Evolutionary conservation across 2,888 invertebrate genomes (phyloP).

Genomic region (Leucophenga maculata): DNA sequence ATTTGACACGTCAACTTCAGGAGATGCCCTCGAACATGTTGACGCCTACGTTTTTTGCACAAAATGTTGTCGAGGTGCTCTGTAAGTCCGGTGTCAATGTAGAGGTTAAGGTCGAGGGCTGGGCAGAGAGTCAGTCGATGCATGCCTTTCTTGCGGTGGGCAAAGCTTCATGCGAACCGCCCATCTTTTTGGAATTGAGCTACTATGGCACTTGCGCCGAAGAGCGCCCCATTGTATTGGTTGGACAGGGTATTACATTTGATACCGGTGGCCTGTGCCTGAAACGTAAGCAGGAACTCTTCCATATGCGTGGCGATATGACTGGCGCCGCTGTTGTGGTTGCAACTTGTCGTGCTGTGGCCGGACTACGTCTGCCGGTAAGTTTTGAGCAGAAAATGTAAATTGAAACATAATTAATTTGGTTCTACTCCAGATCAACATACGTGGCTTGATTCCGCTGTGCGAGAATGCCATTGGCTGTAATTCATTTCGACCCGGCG

Average conservation of each 20-base stretch:
- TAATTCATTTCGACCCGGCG: constrained; percentile 76
- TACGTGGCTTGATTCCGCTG: constrained; percentile 71
- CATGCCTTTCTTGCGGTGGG: too few relatives aligned
- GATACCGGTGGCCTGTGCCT: constrained; percentile 72
- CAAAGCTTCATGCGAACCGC: constrained; percentile 58
- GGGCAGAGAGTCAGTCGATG: too few relatives aligned
- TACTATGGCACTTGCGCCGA: constrained; percentile 79
- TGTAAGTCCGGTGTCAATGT: constrained; percentile 72
- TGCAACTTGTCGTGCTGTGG: constrained; percentile 72
- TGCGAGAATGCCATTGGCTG: constrained; percentile 87
- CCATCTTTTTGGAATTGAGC: constrained; percentile 83
- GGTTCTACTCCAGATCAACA: constrained; percentile 73
- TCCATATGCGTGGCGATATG: constrained; percentile 84
- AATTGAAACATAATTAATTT: too few relatives aligned
- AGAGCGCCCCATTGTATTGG: constrained; percentile 73
- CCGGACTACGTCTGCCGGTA: constrained; percentile 78
- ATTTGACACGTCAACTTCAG: too few relatives aligned
- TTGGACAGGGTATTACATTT: too few relatives aligned
- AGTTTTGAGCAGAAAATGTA: constrained; percentile 18
- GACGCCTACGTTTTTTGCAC: too few relatives aligned
- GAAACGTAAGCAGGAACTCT: constrained; percentile 75
- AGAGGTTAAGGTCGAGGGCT: too few relatives aligned
- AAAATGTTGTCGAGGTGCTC: constrained; percentile 74
- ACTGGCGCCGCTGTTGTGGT: constrained; percentile 80
- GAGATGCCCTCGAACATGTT: too few relatives aligned